These are phyloP conservation scores for Eciton burchellii DNA, from an alignment of 1,140 invertebrate species.

Conservation along the genomic window DNA sequence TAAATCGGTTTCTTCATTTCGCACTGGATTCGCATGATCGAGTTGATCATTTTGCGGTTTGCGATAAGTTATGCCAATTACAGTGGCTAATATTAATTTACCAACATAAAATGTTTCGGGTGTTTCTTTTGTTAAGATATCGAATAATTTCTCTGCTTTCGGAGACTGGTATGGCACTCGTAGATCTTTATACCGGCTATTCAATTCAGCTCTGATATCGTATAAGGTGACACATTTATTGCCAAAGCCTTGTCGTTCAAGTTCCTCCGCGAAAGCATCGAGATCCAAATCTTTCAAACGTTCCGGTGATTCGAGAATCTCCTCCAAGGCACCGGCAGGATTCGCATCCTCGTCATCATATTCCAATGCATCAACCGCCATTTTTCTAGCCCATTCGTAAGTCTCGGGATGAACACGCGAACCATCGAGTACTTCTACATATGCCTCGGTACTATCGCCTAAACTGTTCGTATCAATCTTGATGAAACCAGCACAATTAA, in stretches of 20 bases:
- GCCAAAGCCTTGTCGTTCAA: slow-evolving; percentile 97
- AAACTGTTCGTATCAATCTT: slow-evolving; percentile 98
- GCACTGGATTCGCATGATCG: slow-evolving; percentile 97
- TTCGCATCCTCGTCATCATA: slow-evolving; percentile 98
- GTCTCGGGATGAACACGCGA: slow-evolving; percentile 99
- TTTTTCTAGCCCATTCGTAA: slow-evolving; percentile 99
- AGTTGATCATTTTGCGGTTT: slow-evolving; percentile 97
- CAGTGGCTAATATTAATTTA: slow-evolving; percentile 92
- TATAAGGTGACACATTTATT: slow-evolving; percentile 99
- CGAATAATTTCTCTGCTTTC: slow-evolving; percentile 95
- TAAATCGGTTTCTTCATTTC: slow-evolving; percentile 96
- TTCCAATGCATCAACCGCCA: slow-evolving; percentile 99
- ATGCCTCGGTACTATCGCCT: slow-evolving; percentile 96
- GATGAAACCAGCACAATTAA: slow-evolving; percentile 99
- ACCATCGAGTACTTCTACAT: slow-evolving; percentile 98
- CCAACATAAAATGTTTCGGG: slow-evolving; percentile 98
- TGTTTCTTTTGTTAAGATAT: slow-evolving; percentile 98
- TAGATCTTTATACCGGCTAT: slow-evolving; percentile 97
- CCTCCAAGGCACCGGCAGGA: slow-evolving; percentile 97
- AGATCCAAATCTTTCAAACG: slow-evolving; percentile 98
- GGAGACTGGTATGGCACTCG: slow-evolving; percentile 92
- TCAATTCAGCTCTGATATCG: slow-evolving; percentile 98
- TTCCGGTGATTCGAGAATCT: slow-evolving; percentile 98
- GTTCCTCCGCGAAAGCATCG: slow-evolving; percentile 99
- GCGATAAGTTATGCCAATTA: slow-evolving; percentile 92